Base-by-base conservation (phyloP, 2,797 vertebrate genomes). In the Anguilla anguilla region DNA sequence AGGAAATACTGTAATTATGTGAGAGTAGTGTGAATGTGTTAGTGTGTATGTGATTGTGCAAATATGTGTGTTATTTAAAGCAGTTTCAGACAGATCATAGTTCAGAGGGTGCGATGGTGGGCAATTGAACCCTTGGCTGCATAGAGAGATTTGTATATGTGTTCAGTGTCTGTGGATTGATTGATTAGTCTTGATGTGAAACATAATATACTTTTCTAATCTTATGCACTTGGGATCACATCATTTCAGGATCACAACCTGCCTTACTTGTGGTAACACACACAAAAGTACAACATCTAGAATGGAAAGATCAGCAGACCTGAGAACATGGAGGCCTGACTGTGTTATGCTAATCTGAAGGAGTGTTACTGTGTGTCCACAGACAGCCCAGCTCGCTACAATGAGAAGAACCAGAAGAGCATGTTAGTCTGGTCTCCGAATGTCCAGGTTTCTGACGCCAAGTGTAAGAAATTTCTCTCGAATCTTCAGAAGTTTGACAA, bases 391-490 rank as follows among this genome's bases (percentile, higher is more conserved):
- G 89, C 94, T 0, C 96, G 96, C 84, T 97, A 95, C 91, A 96
- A 92, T 89, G 97, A 97, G 91, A 97, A 97, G 93, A 97, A 98
- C 90, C 94, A 97, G 91, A 97, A 97, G 94, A 98, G 97, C 91
- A 98, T 99, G 98, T 90, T 99, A 89, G 98, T 99, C 57, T 99
- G 98, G 98, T 97, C 97, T n/a, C 98, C 97, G 55, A 97, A 97
- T 92, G 95, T 93, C 89, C 95, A 93, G 31, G 97, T 99, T 43
- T 97, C 98, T 0, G 97, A 98, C 83, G 96, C 97, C 86, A 98
- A 98, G 95, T 92, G 98, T 99, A 96, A 97, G 98, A 85, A 87
- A 43, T 15, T 77, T 43, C 74, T 17, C 35, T 77, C 0, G 19
- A 7, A 2, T 43, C 15, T 77, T 43, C 69, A 19, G 22, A 74